A percentile compares a stretch with the other conserved stretches of the same genome.
phyloP scores from a whole-genome alignment of 2,888 invertebrate species.

The Nebria brevicollis region DNA sequence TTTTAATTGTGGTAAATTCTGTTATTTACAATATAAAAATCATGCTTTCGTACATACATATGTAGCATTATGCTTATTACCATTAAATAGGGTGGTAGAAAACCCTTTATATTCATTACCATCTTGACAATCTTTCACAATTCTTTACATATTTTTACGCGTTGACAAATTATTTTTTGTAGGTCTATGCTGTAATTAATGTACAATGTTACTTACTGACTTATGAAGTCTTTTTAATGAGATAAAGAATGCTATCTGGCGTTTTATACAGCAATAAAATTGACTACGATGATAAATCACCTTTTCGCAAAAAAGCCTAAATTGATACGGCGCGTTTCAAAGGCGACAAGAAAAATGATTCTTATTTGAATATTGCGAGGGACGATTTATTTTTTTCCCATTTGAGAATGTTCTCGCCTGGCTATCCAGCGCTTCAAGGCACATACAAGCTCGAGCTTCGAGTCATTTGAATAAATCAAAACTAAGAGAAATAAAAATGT shows the following conservation, averaged over 20 bases:
- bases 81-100: no score
- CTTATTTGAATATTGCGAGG: background rate
- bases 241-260: background rate
- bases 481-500: slow-evolving; percentile 1
- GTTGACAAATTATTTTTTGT: no score
- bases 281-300: background rate
- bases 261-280: background rate
- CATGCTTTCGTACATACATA: no score
- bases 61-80: no score
- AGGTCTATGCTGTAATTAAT: no score
- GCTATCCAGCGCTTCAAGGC: background rate
- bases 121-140: no score
- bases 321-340: background rate
- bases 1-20: no score
- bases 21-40: no score
- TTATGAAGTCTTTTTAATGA: background rate
- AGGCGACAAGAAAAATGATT: background rate
- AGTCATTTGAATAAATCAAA: background rate
- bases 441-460: no score
- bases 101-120: no score
- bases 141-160: no score
- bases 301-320: background rate
- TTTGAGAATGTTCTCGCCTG: background rate
- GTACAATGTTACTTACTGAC: background rate
- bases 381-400: background rate